Evolutionary conservation across 2,888 invertebrate species (phyloP), one percentile per base, ranked within the genome.

Genomic region (Halictus quadricinctus): DNA sequence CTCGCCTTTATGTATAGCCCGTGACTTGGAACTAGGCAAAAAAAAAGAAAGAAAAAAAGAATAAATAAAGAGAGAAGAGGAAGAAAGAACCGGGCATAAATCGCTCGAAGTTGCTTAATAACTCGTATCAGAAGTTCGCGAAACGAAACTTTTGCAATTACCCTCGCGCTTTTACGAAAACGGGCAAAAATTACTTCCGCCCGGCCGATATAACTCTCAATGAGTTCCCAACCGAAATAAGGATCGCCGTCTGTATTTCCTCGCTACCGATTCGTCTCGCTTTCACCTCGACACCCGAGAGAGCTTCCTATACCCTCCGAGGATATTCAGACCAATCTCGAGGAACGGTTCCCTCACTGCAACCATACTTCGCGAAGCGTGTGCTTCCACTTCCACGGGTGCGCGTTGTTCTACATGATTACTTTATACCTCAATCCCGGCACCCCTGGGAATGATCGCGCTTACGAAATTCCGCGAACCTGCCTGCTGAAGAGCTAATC

Each of bases 131-230:
- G 64, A 85, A 85, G 80, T 86, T 81, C 10, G 74, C 46, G 60
- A 76, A 76, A 84, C 77, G 77, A 76, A 86, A 86, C 85, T 86
- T 86, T 86, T 48, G 72, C 85, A 86, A 85, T 86, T 86, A 86
- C 80, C 81, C 64, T 64, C 58, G 78, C 76, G 80, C 78, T 69
- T 85, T 81, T 79, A 81, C 54, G 81, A 80, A 80, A 85, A 80
- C 48, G 64, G 80, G 74, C 74, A 84, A 76, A 72, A 86, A 78
- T 81, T 81, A 81, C 80, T 64, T 77, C 72, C 66, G 60, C 21
- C 69, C 58, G 41, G 50, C 72, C 84, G 75, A 79, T 72, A 72
- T 75, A 66, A 72, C 84, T 83, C 76, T 46, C 72, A 69, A 73
- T 81, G 72, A 46, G 66, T 60, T 78, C 48, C 76, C 60, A 25